A percentile compares a stretch with the other conserved stretches of the same genome.
Conservation (phyloP, 2,113 vertebrate genomes). For the Tamias sibiricus region DNA sequence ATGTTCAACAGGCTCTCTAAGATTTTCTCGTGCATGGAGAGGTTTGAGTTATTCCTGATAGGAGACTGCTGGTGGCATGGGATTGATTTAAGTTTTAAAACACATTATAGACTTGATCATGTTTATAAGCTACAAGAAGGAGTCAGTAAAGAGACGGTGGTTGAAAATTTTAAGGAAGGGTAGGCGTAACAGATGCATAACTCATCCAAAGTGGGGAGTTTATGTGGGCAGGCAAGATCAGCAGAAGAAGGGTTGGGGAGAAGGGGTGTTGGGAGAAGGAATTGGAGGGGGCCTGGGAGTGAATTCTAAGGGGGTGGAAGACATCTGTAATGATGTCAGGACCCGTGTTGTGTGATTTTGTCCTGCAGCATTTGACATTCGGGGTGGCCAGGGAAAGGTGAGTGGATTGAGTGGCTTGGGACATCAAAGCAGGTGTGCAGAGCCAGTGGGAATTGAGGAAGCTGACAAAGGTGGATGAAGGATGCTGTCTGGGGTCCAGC, state of each 20-base stretch:
- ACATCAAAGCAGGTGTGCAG: neutral
- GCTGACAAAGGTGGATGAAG: neutral
- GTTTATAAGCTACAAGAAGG: neutral
- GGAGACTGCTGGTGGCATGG: neutral
- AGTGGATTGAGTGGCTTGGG: neutral
- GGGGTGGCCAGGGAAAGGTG: neutral
- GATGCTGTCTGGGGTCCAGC: neutral
- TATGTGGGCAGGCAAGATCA: neutral
- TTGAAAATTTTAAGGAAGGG: neutral
- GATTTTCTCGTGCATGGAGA: neutral
- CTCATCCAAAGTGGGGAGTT: neutral
- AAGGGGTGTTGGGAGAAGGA: neutral
- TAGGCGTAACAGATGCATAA: neutral
- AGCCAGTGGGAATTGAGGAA: neutral
- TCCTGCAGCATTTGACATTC: neutral
- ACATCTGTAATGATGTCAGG: neutral
- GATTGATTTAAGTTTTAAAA: neutral
- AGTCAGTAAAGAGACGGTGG: neutral
- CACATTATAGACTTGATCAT: neutral
- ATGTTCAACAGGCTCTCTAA: neutral
- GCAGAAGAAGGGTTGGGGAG: neutral
- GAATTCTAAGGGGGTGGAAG: neutral
- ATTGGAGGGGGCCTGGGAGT: neutral
- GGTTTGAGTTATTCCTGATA: neutral
- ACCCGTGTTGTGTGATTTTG: neutral